Base-by-base conservation (phyloP, 37 sponge, comb jelly and placozoan species). In the Crambe crambe region DNA sequence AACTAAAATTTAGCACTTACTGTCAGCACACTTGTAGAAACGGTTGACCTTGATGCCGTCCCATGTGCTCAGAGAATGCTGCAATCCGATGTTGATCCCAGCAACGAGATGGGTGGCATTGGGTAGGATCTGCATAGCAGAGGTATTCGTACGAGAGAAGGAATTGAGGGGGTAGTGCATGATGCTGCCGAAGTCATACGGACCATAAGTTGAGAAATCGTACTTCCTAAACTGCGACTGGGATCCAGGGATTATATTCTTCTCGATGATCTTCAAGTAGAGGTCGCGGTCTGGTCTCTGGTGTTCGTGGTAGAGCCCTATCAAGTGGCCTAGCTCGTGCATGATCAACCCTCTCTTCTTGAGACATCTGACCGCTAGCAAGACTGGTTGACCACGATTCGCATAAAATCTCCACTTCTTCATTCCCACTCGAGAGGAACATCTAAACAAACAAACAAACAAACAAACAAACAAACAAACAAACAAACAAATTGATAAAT, bases 271-370 rank as follows among this genome's bases (percentile, higher is more conserved):
- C 40, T 42, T 36, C 2, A 70, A 40, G 42, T 70, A 70, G 23
- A 40, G 5, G 42, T 70, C 70, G 37, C 70, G 2, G 70, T 70
- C 70, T 40, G 70, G 70, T 42, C 70, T 39, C n/a, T 70, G 70
- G 42, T 70, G 70, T 41, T 70, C 70, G 15, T 70, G 70, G 12
- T 42, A 40, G n/a, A 70, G 42, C 23, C 70, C 70, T 8, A 70
- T 40, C 41, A 41, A 12, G 40, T 70, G 70, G 22, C 37, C 37
- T 5, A 70, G 17, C 70, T 70, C 70, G 42, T 70, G 70, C 42
- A 70, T 32, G 35, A 70, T 70, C 15, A 4, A 8, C 12, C 70
- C 70, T 40, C 70, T 38, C 22, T 40, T 6, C n/a, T 17, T 70
- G 2, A 42, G 25, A 41, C 70, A 70, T 1, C 3, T 2, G 10